Conservation (phyloP, 2,888 invertebrate species). For the Halictus quadricinctus region DNA sequence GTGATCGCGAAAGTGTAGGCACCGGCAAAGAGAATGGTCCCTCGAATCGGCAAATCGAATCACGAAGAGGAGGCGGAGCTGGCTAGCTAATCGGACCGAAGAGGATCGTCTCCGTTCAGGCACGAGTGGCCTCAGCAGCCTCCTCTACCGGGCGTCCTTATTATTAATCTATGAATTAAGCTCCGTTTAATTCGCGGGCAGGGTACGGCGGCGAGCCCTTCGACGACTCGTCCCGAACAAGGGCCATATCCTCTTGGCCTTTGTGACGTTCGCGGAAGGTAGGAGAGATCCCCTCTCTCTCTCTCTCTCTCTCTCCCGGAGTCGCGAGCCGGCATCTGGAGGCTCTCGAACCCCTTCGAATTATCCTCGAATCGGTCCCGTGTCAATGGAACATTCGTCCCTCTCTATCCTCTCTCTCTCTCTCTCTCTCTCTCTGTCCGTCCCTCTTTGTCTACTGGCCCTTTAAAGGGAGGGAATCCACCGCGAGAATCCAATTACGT, state of each 20-base stretch:
- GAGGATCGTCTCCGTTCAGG: slow-evolving; percentile 24
- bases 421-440: not conserved
- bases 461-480: slow-evolving; percentile 69
- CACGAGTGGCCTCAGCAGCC: slow-evolving; percentile 52
- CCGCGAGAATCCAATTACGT: slow-evolving; percentile 77
- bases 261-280: slow-evolving; percentile 52
- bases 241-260: slow-evolving; percentile 64
- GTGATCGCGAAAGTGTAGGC: slow-evolving; percentile 10
- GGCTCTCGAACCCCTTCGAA: slow-evolving; percentile 70
- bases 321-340: slow-evolving; percentile 66
- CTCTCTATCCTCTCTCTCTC: not conserved
- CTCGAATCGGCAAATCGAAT: slow-evolving; percentile 44
- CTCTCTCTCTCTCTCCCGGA: slow-evolving; percentile 28
- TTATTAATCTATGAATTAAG: slow-evolving; percentile 67
- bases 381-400: slow-evolving; percentile 70
- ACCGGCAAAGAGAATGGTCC: not conserved
- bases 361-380: slow-evolving; percentile 69
- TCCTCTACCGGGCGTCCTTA: slow-evolving; percentile 26
- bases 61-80: not conserved
- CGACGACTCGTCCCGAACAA: slow-evolving; percentile 56
- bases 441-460: slow-evolving; percentile 36
- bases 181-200: slow-evolving; percentile 64
- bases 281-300: not conserved
- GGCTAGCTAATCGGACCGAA: slow-evolving; percentile 43
- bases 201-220: slow-evolving; percentile 51